A percentile compares a stretch with the other conserved stretches of the same genome.
phyloP scores from a whole-genome alignment of 2,113 vertebrate species.

The Apteryx mantelli region DNA sequence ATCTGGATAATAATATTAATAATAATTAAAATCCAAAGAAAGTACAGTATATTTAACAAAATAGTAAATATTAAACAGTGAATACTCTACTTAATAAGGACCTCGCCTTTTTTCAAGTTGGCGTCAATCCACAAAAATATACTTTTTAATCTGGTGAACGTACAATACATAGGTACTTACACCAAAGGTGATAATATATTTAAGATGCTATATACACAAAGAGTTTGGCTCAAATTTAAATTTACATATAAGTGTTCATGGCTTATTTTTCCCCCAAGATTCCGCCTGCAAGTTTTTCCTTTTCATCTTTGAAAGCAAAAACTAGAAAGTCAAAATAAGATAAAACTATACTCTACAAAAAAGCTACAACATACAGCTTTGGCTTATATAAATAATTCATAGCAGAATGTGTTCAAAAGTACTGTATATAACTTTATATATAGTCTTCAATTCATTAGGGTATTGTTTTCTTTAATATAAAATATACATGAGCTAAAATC shows the following conservation, averaged over 20 bases:
- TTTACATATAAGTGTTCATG: constrained; percentile 98
- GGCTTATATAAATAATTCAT: constrained; percentile 98
- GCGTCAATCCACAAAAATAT: constrained; percentile 99
- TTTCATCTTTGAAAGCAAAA: constrained; percentile 86
- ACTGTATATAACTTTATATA: constrained; percentile 88
- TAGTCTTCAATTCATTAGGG: constrained; percentile 93
- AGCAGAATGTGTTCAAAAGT: constrained; percentile 93
- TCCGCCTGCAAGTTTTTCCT: constrained; percentile 89
- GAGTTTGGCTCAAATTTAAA: constrained; percentile 97
- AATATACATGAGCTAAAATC: constrained; percentile 89
- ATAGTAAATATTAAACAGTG: constrained; percentile 96
- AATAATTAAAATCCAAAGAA: constrained; percentile 89
- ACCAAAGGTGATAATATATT: constrained; percentile 94
- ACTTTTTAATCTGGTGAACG: constrained; percentile 93
- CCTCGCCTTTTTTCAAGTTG: constrained; percentile 90
- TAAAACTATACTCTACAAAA: constrained; percentile 90
- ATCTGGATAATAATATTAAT: constrained; percentile 83
- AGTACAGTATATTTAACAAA: constrained; percentile 95
- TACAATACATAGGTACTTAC: constrained; percentile 94
- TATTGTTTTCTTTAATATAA: constrained; percentile 87
- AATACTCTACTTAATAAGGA: constrained; percentile 94
- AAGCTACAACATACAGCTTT: constrained; percentile 93
- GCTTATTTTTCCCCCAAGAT: constrained; percentile 96
- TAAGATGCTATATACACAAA: constrained; percentile 98
- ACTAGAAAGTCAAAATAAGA: constrained; percentile 88